phyloP scores from a whole-genome alignment of 2,113 vertebrate genomes.

The Psammodynastes pulverulentus region DNA sequence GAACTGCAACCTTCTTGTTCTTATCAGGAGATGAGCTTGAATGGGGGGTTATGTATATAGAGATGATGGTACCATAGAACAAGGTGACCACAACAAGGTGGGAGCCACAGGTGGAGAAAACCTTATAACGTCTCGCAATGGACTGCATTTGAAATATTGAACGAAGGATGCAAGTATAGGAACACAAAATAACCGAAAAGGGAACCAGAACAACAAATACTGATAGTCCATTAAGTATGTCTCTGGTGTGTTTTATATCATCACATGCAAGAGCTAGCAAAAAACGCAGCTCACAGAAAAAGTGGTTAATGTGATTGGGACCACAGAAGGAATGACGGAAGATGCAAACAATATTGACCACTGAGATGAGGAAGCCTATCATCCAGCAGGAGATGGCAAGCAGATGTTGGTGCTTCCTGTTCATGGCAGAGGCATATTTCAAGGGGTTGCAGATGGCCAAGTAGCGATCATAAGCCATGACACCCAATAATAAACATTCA shows the following conservation, averaged over 20 bases:
- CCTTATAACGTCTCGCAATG: neutral
- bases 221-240: neutral
- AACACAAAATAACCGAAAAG: neutral
- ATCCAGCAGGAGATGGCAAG: neutral
- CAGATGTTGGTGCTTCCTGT: neutral
- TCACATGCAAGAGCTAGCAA: neutral
- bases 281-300: neutral
- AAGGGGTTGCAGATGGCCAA: neutral
- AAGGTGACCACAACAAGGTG: neutral
- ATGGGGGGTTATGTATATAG: neutral
- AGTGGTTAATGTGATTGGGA: neutral
- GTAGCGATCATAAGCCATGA: neutral
- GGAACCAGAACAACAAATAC: neutral
- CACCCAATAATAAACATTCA: neutral
- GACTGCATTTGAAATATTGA: neutral
- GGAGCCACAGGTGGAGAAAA: neutral
- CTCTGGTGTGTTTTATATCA: neutral
- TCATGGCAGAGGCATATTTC: constrained; percentile 15
- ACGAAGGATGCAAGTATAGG: neutral
- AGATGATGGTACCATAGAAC: neutral
- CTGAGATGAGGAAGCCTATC: neutral
- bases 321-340: neutral
- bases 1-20: neutral
- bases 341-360: neutral
- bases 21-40: neutral